Evolutionary conservation across 2,797 vertebrate genomes (phyloP), one percentile per base, ranked within the genome.

Genomic region (Xenentodon cancila): DNA sequence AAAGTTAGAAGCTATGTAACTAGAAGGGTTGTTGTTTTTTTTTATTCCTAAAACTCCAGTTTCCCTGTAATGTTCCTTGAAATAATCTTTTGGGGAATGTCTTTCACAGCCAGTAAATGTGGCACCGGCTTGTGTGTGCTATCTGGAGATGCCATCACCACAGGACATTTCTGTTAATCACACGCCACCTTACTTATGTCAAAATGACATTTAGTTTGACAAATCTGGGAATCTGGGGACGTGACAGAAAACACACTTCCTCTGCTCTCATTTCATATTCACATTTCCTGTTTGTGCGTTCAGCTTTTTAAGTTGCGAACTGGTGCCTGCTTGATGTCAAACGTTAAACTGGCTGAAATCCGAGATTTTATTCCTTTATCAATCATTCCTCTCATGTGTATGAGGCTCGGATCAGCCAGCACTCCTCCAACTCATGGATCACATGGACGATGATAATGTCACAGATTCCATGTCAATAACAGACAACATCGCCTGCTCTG

Each of bases 211-310:
- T 55, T 27, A 16, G 66, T 73, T 73, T 86, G 79, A 79, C 84
- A 81, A 81, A 82, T 69, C 55, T 60, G 61, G 22, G 66, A 69
- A 62, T 87, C 79, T 84, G 73, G 19, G 59, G 52, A 64, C 56
- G 64, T 76, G 82, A 80, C 78, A 80, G 73, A 80, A 86, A 82
- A 80, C 80, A 83, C 86, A 86, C 78, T 82, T 74, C 53, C 68
- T 53, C 62, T 13, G 66, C 30, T 45, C 64, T 84, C 81, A 72
- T 84, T 78, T 75, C 58, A 30, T n/a, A 71, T 84, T 78, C 56
- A 65, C 54, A 58, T 55, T 64, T 86, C 60, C 74, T 59, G 74
- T 85, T 86, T 68, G 59, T 75, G 73, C 20, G 13, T 70, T 59
- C 66, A 43, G 65, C 64, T 52, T 82, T 80, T 73, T 34, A 71